Evolutionary conservation across 1,140 invertebrate genomes (phyloP), one percentile per base, ranked within the genome.

Genomic region (Heterodera schachtii): DNA sequence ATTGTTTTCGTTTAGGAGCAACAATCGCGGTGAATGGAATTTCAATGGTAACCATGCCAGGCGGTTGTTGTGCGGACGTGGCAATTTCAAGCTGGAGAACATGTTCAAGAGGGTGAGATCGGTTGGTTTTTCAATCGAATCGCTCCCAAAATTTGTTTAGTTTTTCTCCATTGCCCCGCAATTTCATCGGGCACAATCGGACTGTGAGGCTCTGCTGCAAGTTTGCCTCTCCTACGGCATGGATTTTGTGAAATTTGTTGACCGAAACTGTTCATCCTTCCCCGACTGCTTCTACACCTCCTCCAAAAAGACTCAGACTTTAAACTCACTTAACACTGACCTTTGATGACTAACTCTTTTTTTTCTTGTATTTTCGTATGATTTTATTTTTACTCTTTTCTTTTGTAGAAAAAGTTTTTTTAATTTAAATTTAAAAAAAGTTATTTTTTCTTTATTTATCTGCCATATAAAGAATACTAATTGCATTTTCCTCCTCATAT

Each of bases 161-260:
- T n/a, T 78, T 44, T 78, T 78, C 47, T 9, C 47, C 69, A 31
- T 46, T 8, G 57, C 21, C 3, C 60, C 41, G 43, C 44, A 78
- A 44, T 43, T 79, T 3, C 81, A 82, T 64, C 43, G 67, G 64
- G 81, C 81, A 31, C 69, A 82, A 4, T 80, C 70, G 3, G 81
- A 82, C 47, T 67, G 75, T 47, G 79, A 67, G 5, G 81, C 81
- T 9, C 69, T 82, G 5, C 31, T 82, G 16, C 79, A 82, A 76
- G 46, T 78, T 52, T 82, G 80, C 7, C 46, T 82, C 41, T 31
- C 67, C 64, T 82, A 82, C 41, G 81, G 81, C n/a, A 69, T 67
- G 19, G 81, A 82, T 41, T 82, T 82, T 82, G 43, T 82, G 11
- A 47, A 71, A 7, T 82, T 82, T 67, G 67, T 67, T 9, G 81